These are phyloP conservation scores for Oxyscelio sp. DNA, from an alignment of 2,888 invertebrate species.

Conservation along the genomic window DNA sequence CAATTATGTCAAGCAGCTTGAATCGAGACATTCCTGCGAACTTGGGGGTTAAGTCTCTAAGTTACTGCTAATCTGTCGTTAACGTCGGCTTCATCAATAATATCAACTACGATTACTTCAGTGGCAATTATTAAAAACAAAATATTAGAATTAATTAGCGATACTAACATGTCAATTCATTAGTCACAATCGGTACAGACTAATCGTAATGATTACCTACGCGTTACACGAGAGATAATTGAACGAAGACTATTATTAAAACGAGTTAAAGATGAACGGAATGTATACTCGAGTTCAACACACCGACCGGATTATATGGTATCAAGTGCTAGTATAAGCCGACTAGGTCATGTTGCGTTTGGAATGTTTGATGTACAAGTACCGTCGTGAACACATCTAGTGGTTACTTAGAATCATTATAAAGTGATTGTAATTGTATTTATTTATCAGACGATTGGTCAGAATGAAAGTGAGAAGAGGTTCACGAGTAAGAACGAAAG, in stretches of 20 bases:
- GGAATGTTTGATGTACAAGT: slow-evolving; percentile 80
- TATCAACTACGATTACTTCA: slow-evolving; percentile 78
- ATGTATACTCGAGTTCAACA: slow-evolving; percentile 28
- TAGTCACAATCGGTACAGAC: slow-evolving; percentile 69
- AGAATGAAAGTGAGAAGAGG: background rate
- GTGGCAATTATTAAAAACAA: slow-evolving; percentile 75
- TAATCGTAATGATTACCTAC: slow-evolving; percentile 49
- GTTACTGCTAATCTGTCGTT: slow-evolving; percentile 77
- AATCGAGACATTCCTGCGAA: slow-evolving; percentile 80
- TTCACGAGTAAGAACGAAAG: slow-evolving; percentile 17
- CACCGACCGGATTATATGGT: slow-evolving; percentile 78
- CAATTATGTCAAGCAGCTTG: slow-evolving; percentile 35
- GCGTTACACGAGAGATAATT: slow-evolving; percentile 35
- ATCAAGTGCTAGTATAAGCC: slow-evolving; percentile 86
- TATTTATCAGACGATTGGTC: slow-evolving; percentile 40
- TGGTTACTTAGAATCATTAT: slow-evolving; percentile 61
- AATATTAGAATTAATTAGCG: slow-evolving; percentile 73
- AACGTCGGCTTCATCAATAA: slow-evolving; percentile 80
- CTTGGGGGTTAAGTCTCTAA: slow-evolving; percentile 71
- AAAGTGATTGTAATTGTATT: slow-evolving; percentile 51
- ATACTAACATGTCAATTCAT: slow-evolving; percentile 76
- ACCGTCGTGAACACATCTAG: slow-evolving; percentile 69
- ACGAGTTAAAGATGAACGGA: slow-evolving; percentile 13
- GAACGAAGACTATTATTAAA: background rate
- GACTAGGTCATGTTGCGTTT: slow-evolving; percentile 79